Conservation (phyloP, 2,888 invertebrate genomes). For the Xanthorhoe spadicearia region DNA sequence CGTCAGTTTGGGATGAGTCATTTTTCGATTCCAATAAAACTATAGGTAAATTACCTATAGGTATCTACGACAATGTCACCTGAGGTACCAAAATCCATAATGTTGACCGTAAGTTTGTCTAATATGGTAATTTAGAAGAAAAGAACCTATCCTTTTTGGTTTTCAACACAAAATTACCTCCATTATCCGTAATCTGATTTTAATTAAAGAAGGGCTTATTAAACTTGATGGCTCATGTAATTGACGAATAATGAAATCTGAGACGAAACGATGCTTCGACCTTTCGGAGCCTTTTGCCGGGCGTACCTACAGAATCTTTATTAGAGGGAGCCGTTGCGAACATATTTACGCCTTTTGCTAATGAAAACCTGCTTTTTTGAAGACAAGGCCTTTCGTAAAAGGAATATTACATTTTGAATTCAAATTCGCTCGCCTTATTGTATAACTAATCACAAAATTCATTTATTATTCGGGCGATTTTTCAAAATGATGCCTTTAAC, state of each 20-base stretch:
- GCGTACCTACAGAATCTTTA: slow-evolving; percentile 13
- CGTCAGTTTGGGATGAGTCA: no score
- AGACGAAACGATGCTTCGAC: slow-evolving; percentile 21
- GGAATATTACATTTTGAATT: slow-evolving; percentile 1
- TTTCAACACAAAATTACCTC: slow-evolving; percentile 3
- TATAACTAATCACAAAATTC: not conserved
- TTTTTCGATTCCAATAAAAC: no score
- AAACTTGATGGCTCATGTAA: slow-evolving; percentile 24
- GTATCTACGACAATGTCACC: no score
- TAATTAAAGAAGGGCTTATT: slow-evolving; percentile 12
- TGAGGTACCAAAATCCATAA: no score
- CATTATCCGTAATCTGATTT: slow-evolving; percentile 17
- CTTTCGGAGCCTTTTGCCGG: slow-evolving; percentile 18
- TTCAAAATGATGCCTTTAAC: not conserved
- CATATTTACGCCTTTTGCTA: slow-evolving; percentile 21
- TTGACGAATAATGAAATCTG: slow-evolving; percentile 24
- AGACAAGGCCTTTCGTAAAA: slow-evolving; percentile 1
- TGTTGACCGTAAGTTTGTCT: no score
- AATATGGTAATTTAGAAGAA: not conserved
- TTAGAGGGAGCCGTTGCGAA: slow-evolving; percentile 9
- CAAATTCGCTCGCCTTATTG: not conserved
- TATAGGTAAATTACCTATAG: no score
- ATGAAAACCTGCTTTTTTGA: slow-evolving; percentile 22
- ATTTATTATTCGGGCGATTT: not conserved
- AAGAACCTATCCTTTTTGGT: not conserved